phyloP scores from a whole-genome alignment of 2,113 vertebrate species.

The Menidia beryllina region DNA sequence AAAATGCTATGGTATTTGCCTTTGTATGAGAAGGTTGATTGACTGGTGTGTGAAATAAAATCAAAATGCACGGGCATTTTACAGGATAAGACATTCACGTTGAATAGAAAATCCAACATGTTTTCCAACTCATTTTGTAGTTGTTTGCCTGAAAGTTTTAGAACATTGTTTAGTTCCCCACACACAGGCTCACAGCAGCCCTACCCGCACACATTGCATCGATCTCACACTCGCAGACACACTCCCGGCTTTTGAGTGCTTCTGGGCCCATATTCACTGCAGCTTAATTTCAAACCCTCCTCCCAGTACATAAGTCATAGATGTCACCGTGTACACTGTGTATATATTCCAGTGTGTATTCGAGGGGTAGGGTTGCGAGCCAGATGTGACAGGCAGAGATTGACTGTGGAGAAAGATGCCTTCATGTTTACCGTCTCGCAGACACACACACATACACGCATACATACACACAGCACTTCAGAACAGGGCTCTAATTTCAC shows the following conservation, averaged over 20 bases:
- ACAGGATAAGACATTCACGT: neutral
- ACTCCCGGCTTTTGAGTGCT: slow-evolving; percentile 43
- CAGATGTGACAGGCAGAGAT: slow-evolving; percentile 85
- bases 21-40: neutral
- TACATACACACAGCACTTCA: slow-evolving; percentile 47
- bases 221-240: slow-evolving; percentile 21
- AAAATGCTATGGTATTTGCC: neutral
- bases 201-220: slow-evolving; percentile 1
- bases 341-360: slow-evolving; percentile 81
- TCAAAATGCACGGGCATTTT: neutral
- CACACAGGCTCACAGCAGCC: slow-evolving; percentile 8
- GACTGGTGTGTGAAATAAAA: neutral
- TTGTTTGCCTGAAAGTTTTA: neutral
- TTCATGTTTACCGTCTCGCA: slow-evolving; percentile 80
- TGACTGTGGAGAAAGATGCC: slow-evolving; percentile 79
- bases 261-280: slow-evolving; percentile 68
- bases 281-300: slow-evolving; percentile 78
- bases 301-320: slow-evolving; percentile 74
- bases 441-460: slow-evolving; percentile 25
- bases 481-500: slow-evolving; percentile 75
- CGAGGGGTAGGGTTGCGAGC: slow-evolving; percentile 86
- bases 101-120: neutral
- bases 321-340: slow-evolving; percentile 68
- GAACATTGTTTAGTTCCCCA: slow-evolving; percentile 33
- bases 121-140: neutral